Evolutionary conservation across 2,888 invertebrate genomes (phyloP), one percentile per base, ranked within the genome.

Genomic region (Phyllotreta striolata): DNA sequence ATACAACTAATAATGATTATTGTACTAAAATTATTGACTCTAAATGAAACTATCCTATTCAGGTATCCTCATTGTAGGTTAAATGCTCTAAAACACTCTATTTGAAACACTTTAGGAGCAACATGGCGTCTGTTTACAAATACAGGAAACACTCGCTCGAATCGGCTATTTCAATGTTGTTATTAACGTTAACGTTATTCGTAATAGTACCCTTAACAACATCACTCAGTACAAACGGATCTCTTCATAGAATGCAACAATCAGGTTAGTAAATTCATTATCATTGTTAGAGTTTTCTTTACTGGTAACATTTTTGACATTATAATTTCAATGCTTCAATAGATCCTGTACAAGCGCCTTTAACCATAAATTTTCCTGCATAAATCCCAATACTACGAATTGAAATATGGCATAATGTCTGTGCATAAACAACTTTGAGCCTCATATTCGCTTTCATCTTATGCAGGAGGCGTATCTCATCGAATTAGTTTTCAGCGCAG

Each of bases 371-470:
- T 4, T 24, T 24, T 24, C 24, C 24, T 24, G 2, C n/a, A n/a
- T 24, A 24, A 24, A 24, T 24, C 24, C 4, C 24, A 4, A 24
- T 55, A 55, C 58, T 55, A 40, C 55, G 60, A 64, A 60, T 60
- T 64, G 64, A 64, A 63, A 64, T 60, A 60, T 55, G 52, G 59
- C 49, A 43, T 49, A 49, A 14, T 49, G 37, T 55, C 58, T 67
- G 62, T 62, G 62, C 64, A 64, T 66, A 66, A 65, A 68, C 57
- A 46, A 54, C 68, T 68, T 68, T 68, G 68, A 68, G 55, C 63
- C 66, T 58, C 41, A 63, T 66, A 66, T 68, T 63, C 63, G 39
- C 56, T 63, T 55, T 57, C 40, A 63, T 54, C 60, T 44, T 44
- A 63, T 57, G 55, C 64, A 60, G 60, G 38, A 39, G 57, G 41